phyloP scores from a whole-genome alignment of 2,113 vertebrate genomes.

The Cathartes aura region DNA sequence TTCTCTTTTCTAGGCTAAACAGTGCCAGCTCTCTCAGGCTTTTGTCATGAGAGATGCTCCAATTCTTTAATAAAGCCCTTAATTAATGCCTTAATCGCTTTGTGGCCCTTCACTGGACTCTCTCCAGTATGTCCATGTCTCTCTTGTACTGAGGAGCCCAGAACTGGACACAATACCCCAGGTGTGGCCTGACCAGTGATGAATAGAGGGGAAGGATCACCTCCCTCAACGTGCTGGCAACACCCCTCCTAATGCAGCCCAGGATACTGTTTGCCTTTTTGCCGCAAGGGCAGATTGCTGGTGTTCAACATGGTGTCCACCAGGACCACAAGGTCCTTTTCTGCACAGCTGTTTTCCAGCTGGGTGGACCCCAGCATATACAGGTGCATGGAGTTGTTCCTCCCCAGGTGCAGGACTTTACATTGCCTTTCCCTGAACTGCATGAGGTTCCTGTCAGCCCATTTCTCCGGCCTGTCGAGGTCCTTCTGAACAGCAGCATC shows the following conservation, averaged over 20 bases:
- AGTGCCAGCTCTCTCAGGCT: background rate
- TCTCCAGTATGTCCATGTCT: background rate
- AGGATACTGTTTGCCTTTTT: background rate
- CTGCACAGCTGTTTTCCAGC: background rate
- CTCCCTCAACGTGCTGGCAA: background rate
- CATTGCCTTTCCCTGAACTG: background rate
- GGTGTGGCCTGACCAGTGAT: background rate
- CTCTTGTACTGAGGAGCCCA: background rate
- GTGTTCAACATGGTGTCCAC: background rate
- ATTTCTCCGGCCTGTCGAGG: background rate
- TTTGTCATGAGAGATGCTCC: background rate
- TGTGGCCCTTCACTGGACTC: background rate
- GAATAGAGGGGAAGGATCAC: background rate
- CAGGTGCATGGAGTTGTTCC: background rate
- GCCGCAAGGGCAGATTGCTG: background rate
- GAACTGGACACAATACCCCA: background rate
- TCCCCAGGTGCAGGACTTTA: background rate
- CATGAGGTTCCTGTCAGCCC: background rate
- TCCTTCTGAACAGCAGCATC: background rate
- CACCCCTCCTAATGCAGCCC: background rate
- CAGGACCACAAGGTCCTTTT: background rate
- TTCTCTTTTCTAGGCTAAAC: background rate
- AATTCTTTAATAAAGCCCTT: background rate
- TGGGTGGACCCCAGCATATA: background rate
- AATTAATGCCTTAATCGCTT: background rate